Conservation (phyloP, 2,888 invertebrate species). For the Chrysolina haemoptera region DNA sequence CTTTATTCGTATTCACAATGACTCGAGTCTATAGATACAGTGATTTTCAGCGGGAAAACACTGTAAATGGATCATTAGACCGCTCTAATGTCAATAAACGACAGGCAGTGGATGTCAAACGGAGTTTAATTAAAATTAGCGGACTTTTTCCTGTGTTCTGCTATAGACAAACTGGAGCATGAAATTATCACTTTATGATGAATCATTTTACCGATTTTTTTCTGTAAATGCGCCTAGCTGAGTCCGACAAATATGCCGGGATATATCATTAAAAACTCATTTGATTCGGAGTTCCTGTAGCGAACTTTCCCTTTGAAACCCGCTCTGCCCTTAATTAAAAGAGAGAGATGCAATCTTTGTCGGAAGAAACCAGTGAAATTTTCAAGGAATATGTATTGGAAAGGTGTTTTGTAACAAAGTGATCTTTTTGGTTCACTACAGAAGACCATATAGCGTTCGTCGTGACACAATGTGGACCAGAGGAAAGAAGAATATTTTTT, state of each 20-base stretch:
- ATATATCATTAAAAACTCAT: constrained; percentile 8
- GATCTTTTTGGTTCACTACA: too few species aligned
- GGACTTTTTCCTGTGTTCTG: background rate
- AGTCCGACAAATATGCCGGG: background rate
- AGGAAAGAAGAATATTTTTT: too few species aligned
- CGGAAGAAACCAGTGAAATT: background rate
- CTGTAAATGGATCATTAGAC: background rate
- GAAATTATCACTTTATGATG: constrained; percentile 9
- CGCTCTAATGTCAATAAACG: background rate
- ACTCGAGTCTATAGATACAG: background rate
- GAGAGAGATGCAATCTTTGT: background rate
- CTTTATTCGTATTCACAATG: background rate
- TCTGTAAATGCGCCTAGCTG: background rate
- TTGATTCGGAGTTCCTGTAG: background rate
- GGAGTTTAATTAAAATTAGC: constrained; percentile 12
- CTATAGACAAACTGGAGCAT: background rate
- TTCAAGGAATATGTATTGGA: background rate
- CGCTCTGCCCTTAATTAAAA: background rate
- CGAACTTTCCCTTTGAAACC: background rate
- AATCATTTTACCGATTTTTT: background rate
- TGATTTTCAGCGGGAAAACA: constrained; percentile 1
- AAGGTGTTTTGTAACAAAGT: background rate
- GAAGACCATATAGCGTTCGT: too few species aligned
- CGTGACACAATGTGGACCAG: too few species aligned
- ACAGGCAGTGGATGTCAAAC: background rate